A percentile compares a stretch with the other conserved stretches of the same genome.
phyloP scores from a whole-genome alignment of 2,888 invertebrate genomes.

The Thymelicus sylvestris region DNA sequence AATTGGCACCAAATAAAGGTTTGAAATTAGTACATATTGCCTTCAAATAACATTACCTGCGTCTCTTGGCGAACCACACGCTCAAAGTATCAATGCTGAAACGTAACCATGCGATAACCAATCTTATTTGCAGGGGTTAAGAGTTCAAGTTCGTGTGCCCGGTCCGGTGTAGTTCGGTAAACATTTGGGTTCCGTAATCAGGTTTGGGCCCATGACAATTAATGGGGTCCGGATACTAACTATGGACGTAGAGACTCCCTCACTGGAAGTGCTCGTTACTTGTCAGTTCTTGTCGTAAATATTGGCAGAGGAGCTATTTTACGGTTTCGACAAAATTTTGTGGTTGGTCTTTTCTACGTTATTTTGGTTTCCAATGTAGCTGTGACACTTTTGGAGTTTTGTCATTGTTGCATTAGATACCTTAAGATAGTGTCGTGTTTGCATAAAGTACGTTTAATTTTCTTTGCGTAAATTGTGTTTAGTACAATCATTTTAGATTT shows the following conservation, averaged over 20 bases:
- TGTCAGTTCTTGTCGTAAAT: constrained; percentile 29
- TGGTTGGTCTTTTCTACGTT: background rate
- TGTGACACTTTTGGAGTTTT: background rate
- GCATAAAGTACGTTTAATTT: background rate
- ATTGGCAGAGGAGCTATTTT: constrained; percentile 9
- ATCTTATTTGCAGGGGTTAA: constrained; percentile 49
- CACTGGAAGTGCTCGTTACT: constrained; percentile 44
- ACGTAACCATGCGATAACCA: constrained; percentile 47
- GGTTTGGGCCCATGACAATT: constrained; percentile 77
- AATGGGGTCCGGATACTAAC: constrained; percentile 66
- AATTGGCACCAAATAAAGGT: constrained; percentile 52
- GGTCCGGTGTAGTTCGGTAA: constrained; percentile 62
- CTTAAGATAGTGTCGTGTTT: background rate
- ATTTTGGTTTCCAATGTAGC: background rate
- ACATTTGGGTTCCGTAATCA: constrained; percentile 74
- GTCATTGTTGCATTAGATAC: background rate
- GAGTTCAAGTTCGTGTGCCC: constrained; percentile 52
- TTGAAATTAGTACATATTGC: constrained; percentile 66
- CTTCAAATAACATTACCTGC: constrained; percentile 65
- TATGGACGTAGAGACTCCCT: constrained; percentile 53
- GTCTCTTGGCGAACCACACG: constrained; percentile 58
- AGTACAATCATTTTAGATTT: too few species aligned
- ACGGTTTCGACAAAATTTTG: constrained; percentile 5
- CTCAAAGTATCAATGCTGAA: constrained; percentile 62
- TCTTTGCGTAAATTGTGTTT: background rate